Evolutionary conservation across 2,113 vertebrate species (phyloP).

Genomic region (Orientallactaga bullata): DNA sequence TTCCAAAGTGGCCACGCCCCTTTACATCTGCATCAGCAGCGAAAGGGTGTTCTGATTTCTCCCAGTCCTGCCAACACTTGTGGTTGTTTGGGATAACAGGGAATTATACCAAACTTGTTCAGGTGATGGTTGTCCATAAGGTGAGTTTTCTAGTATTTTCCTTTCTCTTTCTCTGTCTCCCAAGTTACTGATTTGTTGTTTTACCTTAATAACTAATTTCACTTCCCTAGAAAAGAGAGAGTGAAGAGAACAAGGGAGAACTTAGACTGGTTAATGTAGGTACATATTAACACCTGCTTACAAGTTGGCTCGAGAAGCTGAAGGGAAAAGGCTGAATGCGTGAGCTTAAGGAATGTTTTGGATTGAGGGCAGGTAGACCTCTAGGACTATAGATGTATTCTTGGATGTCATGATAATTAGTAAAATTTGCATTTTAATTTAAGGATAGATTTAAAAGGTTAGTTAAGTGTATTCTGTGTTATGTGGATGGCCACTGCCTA

Average conservation of each 20-base stretch:
- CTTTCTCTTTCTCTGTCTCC: conserved; percentile 48
- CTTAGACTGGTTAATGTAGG: conserved; percentile 59
- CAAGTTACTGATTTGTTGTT: conserved; percentile 29
- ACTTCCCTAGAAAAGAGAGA: conserved; percentile 1
- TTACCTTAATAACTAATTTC: conserved; percentile 57
- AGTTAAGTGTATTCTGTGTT: not conserved
- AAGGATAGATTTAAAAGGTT: not conserved
- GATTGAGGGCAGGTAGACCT: not conserved
- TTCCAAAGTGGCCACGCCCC: not conserved
- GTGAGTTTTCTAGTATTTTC: conserved; percentile 31
- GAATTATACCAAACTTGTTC: not conserved
- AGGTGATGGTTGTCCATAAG: not conserved
- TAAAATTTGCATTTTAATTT: not conserved
- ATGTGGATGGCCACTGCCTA: not conserved
- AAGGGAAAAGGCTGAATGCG: not conserved
- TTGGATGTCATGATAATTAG: not conserved
- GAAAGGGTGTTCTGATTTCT: not conserved
- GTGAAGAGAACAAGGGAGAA: not conserved
- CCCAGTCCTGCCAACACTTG: not conserved
- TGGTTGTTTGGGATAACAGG: not conserved
- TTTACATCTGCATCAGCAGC: not conserved
- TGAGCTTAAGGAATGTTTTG: not conserved
- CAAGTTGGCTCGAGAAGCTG: not conserved
- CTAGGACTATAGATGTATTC: not conserved
- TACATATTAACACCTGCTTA: conserved; percentile 74